Percentiles rank a stretch among this genome's conserved stretches.
Conservation (phyloP, 35 echinoderm and acorn worm genomes). For the Apostichopus parvimensis region DNA sequence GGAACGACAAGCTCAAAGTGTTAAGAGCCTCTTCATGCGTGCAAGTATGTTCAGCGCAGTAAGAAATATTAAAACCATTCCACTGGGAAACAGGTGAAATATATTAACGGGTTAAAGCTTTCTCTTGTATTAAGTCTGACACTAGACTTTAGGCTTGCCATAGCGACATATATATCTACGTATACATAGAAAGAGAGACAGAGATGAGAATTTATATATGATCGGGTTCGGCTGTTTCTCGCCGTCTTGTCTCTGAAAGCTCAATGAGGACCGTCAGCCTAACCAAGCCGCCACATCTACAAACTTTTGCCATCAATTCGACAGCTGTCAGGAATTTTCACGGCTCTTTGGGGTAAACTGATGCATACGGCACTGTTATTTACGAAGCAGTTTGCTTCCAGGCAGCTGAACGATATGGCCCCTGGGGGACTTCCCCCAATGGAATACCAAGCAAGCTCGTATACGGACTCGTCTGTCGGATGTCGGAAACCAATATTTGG, state of each 20-base stretch:
- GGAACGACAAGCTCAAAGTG: too few species aligned
- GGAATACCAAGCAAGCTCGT: neutral
- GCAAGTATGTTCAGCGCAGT: neutral
- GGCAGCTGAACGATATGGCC: constrained; percentile 7
- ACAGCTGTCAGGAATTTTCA: constrained; percentile 50
- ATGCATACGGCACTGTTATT: constrained; percentile 31
- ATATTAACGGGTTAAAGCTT: neutral
- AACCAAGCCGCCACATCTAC: constrained; percentile 5
- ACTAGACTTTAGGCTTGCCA: too few species aligned
- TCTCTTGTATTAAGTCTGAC: too few species aligned
- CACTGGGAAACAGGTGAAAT: constrained; percentile 29
- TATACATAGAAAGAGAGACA: too few species aligned
- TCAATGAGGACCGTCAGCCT: constrained; percentile 8
- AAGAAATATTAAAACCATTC: too few species aligned
- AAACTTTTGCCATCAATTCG: constrained; percentile 22
- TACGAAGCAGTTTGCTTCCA: constrained; percentile 8
- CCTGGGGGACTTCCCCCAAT: neutral
- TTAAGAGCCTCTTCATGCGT: neutral
- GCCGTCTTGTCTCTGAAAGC: neutral
- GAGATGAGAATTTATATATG: neutral
- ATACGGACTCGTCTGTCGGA: neutral
- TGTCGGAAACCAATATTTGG: neutral
- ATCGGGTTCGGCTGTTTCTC: constrained; percentile 1
- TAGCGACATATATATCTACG: too few species aligned
- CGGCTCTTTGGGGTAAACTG: constrained; percentile 38